Percentiles rank a stretch among this genome's conserved stretches.
phyloP scores from a whole-genome alignment of 2,797 vertebrate genomes.

The Coluber constrictor region DNA sequence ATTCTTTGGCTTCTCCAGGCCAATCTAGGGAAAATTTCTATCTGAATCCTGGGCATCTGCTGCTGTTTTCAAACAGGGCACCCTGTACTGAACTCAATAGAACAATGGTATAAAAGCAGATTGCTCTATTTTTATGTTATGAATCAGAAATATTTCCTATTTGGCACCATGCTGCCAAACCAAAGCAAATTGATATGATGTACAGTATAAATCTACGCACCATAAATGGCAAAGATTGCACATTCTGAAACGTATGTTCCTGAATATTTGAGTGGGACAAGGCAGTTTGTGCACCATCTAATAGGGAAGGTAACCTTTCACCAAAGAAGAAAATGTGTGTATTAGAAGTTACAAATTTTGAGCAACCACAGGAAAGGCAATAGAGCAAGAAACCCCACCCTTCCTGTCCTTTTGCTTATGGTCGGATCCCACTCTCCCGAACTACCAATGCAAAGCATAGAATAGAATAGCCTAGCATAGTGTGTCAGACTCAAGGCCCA shows the following conservation, averaged over 20 bases:
- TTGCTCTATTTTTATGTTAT: not conserved
- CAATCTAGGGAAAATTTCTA: not conserved
- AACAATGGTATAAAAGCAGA: not conserved
- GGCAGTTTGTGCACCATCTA: not conserved
- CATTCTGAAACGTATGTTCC: not conserved
- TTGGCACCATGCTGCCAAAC: not conserved
- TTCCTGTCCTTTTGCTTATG: not conserved
- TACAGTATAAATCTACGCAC: not conserved
- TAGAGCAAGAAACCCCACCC: not conserved
- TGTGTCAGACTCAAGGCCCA: no score
- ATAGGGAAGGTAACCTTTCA: not conserved
- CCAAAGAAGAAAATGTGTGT: not conserved
- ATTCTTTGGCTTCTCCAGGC: not conserved
- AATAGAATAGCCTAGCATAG: not conserved
- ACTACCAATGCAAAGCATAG: not conserved
- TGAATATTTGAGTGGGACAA: not conserved
- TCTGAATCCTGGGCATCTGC: not conserved
- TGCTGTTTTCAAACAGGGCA: not conserved
- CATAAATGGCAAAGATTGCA: not conserved
- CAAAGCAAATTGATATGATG: not conserved
- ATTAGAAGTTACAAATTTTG: not conserved
- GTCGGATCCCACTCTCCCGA: not conserved
- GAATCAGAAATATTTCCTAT: not conserved
- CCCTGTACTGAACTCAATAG: not conserved
- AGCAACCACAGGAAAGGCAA: not conserved